These are phyloP conservation scores for Naja naja DNA, from an alignment of 2,113 vertebrate genomes.

Conservation along the genomic window DNA sequence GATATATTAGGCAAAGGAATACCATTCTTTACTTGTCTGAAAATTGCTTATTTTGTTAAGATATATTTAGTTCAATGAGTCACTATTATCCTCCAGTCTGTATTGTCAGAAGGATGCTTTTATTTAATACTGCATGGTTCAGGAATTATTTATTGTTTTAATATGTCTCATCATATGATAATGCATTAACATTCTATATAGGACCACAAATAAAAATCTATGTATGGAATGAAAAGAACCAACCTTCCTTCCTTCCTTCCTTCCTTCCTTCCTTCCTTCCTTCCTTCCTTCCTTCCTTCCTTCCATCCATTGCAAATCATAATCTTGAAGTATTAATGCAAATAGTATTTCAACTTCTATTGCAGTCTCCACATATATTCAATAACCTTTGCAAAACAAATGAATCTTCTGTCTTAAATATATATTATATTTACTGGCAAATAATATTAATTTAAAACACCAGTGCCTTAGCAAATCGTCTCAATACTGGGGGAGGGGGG, in stretches of 20 bases:
- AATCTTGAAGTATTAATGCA: not conserved
- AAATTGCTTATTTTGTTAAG: not conserved
- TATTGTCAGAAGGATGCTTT: not conserved
- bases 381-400: not conserved
- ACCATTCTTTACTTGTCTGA: not conserved
- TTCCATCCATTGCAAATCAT: not conserved
- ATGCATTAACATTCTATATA: conserved; percentile 21
- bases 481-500: not conserved
- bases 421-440: not conserved
- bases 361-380: not conserved
- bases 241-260: not conserved
- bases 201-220: conserved; percentile 37
- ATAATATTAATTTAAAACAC: not conserved
- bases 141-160: conserved; percentile 46
- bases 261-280: not conserved
- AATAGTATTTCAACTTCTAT: not conserved
- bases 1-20: conserved; percentile 30
- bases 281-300: not conserved
- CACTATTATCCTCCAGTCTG: not conserved
- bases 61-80: conserved; percentile 37
- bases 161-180: conserved; percentile 24
- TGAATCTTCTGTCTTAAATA: not conserved
- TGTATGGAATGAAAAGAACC: conserved; percentile 41
- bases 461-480: fast-evolving
- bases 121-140: conserved; percentile 14